Evolutionary conservation across 2,888 invertebrate species (phyloP), one percentile per base, ranked within the genome.

Genomic region (Oscheius sp.): DNA sequence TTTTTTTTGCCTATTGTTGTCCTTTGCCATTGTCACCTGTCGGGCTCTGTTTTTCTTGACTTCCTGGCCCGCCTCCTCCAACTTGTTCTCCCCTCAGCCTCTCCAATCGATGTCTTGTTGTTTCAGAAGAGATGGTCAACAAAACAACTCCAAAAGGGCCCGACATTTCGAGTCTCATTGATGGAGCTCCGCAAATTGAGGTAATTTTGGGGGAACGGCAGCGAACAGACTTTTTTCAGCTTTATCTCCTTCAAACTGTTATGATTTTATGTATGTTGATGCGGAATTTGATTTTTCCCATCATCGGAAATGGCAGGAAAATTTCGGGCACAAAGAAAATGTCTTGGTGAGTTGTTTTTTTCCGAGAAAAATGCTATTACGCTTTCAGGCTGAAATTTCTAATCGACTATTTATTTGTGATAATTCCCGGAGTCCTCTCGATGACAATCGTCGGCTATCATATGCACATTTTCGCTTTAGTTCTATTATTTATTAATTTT

Each of bases 361-460:
- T 23, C 3, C 15, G 12, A 48, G 6, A 37, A 15, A 10, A 6
- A 37, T 37, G 37, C 8, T 10, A 37, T 10, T 42, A 15, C 15
- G 20, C 12, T 42, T 83, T 70, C 66, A 84, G 84, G 76, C 61
- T 70, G 27, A 82, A 82, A 69, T 78, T 81, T 39, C 42, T 74
- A 5, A 42, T 79, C 12, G 83, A 84, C 65, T 77, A 76, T 42
- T 12, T 70, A 4, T 66, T 83, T 15, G 50, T 78, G n/a, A 72
- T 81, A 8, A 25, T 76, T 12, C 81, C 83, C 0, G 68, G 71
- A 1, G 55, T 82, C 3, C 45, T 80, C 0, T 37, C 72, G 1
- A 58, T 76, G 50, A 82, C 81, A 0, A 34, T 78, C 5, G 23
- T 55, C 1, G 55, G 34, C 20, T 17, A 55, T n/a, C 5, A 15